Evolutionary conservation across 2,113 vertebrate species (phyloP).

Genomic region (Rhinogobius similis): DNA sequence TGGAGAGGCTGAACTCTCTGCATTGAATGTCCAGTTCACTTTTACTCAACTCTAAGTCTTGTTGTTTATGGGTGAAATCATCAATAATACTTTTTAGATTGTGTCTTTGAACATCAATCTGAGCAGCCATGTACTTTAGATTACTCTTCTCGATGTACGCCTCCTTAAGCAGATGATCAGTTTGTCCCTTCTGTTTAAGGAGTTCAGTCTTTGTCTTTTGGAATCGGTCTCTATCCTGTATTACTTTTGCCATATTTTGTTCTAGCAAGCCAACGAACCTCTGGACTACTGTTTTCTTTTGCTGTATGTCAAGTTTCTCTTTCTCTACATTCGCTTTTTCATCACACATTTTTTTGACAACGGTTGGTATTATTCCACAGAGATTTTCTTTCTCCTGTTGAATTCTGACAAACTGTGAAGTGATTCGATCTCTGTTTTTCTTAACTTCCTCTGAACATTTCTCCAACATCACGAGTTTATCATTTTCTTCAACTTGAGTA

Average conservation of each 20-base stretch:
- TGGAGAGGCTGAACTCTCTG: not conserved
- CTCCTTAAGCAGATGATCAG: not conserved
- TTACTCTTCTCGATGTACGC: slow-evolving; percentile 5
- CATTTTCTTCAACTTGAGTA: not conserved
- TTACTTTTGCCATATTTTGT: not conserved
- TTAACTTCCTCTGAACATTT: not conserved
- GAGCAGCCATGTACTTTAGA: not conserved
- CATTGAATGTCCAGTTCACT: slow-evolving; percentile 17
- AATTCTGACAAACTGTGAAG: not conserved
- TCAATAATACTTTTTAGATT: not conserved
- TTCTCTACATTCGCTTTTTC: not conserved
- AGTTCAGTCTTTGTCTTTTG: not conserved
- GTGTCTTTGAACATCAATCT: slow-evolving; percentile 8
- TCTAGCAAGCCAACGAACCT: not conserved
- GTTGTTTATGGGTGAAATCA: not conserved
- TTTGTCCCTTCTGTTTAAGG: not conserved
- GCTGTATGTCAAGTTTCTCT: slow-evolving; percentile 1
- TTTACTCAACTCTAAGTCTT: slow-evolving; percentile 12
- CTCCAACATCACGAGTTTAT: not conserved
- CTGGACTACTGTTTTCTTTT: not conserved
- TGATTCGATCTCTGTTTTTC: not conserved
- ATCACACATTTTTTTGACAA: not conserved
- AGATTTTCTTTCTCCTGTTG: not conserved
- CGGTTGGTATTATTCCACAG: not conserved
- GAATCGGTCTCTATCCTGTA: not conserved